Percentiles rank a stretch among this genome's conserved stretches.
phyloP scores from a whole-genome alignment of 2,797 vertebrate genomes.

The Petrocephalus sullivani region DNA sequence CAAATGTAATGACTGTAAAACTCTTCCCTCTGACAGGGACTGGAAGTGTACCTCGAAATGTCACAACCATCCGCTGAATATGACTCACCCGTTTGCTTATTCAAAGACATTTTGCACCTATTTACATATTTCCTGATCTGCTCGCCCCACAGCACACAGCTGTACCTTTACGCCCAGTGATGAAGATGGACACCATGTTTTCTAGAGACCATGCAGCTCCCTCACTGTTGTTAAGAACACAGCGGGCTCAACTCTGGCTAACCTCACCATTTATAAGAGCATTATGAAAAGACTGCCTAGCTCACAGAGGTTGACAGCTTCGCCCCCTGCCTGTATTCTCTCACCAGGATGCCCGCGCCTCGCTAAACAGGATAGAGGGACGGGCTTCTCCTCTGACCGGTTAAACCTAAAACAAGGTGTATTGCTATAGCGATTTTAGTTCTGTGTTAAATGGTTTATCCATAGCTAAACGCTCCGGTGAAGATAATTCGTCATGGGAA shows the following conservation, averaged over 20 bases:
- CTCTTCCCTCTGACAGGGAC: not conserved
- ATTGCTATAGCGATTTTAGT: not conserved
- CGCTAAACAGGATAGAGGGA: not conserved
- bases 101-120: not conserved
- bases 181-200: not conserved
- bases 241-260: not conserved
- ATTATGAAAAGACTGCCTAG: not conserved
- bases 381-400: not conserved
- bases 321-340: not conserved
- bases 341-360: not conserved
- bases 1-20: not conserved
- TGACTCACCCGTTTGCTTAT: not conserved
- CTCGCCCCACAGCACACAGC: not conserved
- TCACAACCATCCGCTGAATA: not conserved
- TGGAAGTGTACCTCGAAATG: not conserved
- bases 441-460: not conserved
- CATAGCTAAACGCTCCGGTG: not conserved
- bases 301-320: not conserved
- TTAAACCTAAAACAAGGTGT: not conserved
- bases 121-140: not conserved
- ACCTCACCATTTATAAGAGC: not conserved
- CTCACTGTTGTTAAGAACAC: not conserved
- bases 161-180: not conserved
- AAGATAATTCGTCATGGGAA: not conserved
- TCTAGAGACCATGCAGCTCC: not conserved